Base-by-base conservation (phyloP, 2,888 invertebrate genomes). In the Silvanus unidentatus region DNA sequence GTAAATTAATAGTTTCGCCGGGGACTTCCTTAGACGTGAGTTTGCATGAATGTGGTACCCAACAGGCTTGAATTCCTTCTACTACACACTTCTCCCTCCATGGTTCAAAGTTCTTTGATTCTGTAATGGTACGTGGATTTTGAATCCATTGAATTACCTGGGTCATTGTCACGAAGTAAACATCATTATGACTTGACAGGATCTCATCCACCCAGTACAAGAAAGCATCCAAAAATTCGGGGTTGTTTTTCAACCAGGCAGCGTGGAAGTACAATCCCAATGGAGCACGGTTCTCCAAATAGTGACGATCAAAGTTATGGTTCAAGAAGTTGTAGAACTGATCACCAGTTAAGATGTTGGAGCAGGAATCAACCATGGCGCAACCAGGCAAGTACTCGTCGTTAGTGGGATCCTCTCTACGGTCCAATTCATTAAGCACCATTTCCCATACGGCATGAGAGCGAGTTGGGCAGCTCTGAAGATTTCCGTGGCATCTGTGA, bases 61-160 rank as follows among this genome's bases (percentile, higher is more conserved):
- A 89, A 68, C 91, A 92, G 50, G 86, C 84, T 10, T 79, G 90
- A 43, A 69, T 77, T 46, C 90, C 89, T 62, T 90, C 88, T n/a
- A 91, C 89, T 38, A 81, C 77, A 66, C 94, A 94, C 82, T 89
- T 91, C 73, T 93, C 93, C 80, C 87, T 86, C 92, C 93, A 94
- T 39, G 91, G 87, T 70, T 93, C 92, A 73, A 94, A 94, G 77
- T 85, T 90, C 78, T 91, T 90, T 40, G 87, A 85, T 70, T 92
- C 90, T 44, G 82, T 77, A 57, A 88, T 68, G 10, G 91, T 91
- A 48, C 88, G 79, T 37, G 93, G 93, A 69, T 91, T 91, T 68
- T 94, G 94, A 66, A 94, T 90, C 94, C 94, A 94, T 68, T 93
- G 93, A 59, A 94, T 92, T 5, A 92, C 92, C 71, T 91, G 90